Conservation (phyloP, 2,797 vertebrate species). For the Cuculus canorus region DNA sequence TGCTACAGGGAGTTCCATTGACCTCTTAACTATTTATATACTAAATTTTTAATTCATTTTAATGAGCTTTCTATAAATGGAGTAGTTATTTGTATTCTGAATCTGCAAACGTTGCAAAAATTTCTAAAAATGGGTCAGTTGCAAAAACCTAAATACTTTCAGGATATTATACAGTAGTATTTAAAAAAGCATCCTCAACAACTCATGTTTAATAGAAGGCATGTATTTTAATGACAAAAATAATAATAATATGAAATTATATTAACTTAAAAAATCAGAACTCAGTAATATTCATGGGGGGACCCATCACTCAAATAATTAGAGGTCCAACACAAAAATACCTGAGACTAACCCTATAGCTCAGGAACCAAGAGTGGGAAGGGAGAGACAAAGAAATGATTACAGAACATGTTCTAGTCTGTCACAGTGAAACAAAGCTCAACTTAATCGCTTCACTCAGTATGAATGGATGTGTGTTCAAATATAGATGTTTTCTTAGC, state of each 20-base stretch:
- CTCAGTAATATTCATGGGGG: neutral
- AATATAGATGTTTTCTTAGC: no score
- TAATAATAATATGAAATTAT: neutral
- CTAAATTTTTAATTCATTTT: constrained; percentile 35
- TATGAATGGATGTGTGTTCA: no score
- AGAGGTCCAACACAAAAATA: no score
- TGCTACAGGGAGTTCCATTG: neutral
- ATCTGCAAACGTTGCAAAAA: constrained; percentile 34
- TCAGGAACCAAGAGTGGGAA: no score
- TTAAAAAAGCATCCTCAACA: neutral
- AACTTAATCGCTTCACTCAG: no score
- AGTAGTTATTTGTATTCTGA: neutral
- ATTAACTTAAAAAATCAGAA: neutral
- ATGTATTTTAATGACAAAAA: neutral
- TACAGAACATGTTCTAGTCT: no score
- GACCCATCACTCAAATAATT: neutral
- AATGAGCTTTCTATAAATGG: constrained; percentile 22
- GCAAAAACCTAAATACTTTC: neutral
- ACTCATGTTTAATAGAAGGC: neutral
- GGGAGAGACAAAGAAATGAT: no score
- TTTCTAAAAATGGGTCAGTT: constrained; percentile 25
- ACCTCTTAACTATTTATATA: constrained; percentile 5
- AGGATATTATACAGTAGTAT: neutral
- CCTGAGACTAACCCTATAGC: no score
- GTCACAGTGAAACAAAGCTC: no score